Percentiles rank a stretch among this genome's conserved stretches.
phyloP scores from a whole-genome alignment of 1,140 invertebrate species.

The Bactericera cockerelli region DNA sequence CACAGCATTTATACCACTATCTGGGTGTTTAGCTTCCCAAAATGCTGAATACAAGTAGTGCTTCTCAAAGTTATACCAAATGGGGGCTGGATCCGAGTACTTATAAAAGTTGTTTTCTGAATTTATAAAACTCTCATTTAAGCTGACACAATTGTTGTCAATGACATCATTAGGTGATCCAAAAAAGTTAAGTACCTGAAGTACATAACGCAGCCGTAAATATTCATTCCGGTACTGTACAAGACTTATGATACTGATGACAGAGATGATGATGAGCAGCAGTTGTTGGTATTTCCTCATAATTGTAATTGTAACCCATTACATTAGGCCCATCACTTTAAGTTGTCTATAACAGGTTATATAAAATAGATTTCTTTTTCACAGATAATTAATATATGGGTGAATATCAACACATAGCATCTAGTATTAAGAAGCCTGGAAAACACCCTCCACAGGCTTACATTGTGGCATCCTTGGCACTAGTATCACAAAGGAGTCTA shows the following conservation, averaged over 20 bases:
- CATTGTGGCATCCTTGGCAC: too few relatives aligned
- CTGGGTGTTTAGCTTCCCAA: slow-evolving; percentile 27
- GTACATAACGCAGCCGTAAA: slow-evolving; percentile 50
- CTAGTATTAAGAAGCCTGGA: too few relatives aligned
- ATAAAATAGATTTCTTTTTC: too few relatives aligned
- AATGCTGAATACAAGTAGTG: slow-evolving; percentile 36
- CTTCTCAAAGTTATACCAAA: slow-evolving; percentile 36
- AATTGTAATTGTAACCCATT: neutral
- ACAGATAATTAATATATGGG: too few relatives aligned
- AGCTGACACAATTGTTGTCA: slow-evolving; percentile 21
- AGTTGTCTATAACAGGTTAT: too few relatives aligned
- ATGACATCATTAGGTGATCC: slow-evolving; percentile 34
- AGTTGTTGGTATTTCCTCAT: slow-evolving; percentile 66
- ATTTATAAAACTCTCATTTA: slow-evolving; percentile 27
- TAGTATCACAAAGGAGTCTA: too few relatives aligned
- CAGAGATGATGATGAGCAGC: slow-evolving; percentile 42
- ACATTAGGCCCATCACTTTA: too few relatives aligned
- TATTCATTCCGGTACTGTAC: slow-evolving; percentile 63
- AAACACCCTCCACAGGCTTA: too few relatives aligned
- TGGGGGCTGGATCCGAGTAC: slow-evolving; percentile 30
- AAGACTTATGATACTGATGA: slow-evolving; percentile 47
- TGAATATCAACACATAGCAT: too few relatives aligned
- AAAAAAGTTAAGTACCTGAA: slow-evolving; percentile 62
- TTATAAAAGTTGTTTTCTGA: slow-evolving; percentile 22
- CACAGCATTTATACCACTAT: slow-evolving; percentile 21